phyloP scores from a whole-genome alignment of 2,113 vertebrate genomes.

The Albula glossodonta region DNA sequence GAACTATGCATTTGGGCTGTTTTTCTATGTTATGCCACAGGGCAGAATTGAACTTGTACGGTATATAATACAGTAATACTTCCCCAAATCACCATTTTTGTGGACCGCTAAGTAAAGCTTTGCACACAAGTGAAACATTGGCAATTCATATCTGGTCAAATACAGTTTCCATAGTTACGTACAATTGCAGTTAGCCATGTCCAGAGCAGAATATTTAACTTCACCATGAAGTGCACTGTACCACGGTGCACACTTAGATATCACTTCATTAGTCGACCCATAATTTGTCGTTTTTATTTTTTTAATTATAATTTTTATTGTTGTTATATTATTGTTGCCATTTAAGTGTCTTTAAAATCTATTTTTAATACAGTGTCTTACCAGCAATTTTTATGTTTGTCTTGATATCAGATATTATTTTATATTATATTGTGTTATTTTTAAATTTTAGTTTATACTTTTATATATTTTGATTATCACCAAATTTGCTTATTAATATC shows the following conservation, averaged over 20 bases:
- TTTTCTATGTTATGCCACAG: neutral
- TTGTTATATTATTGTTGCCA: conserved; percentile 19
- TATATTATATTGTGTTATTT: conserved; percentile 22
- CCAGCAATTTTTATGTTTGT: conserved; percentile 7
- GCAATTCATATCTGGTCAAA: neutral
- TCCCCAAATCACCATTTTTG: too few species aligned
- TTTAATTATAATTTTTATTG: conserved; percentile 3
- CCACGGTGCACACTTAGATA: neutral
- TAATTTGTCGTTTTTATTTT: neutral
- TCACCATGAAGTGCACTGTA: neutral
- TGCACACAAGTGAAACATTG: neutral
- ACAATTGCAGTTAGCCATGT: neutral
- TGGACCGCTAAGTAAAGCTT: neutral
- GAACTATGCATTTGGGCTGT: neutral
- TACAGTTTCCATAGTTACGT: neutral
- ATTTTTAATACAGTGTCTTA: conserved; percentile 15
- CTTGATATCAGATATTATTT: conserved; percentile 16
- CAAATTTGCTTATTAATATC: neutral
- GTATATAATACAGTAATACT: too few species aligned
- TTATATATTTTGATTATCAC: too few species aligned
- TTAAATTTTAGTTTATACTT: conserved; percentile 14
- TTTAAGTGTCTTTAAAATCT: conserved; percentile 26
- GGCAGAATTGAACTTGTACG: neutral
- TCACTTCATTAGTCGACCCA: neutral
- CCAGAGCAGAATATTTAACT: neutral